Evolutionary conservation across 2,888 invertebrate species (phyloP).

Genomic region (Nycteola revayana): DNA sequence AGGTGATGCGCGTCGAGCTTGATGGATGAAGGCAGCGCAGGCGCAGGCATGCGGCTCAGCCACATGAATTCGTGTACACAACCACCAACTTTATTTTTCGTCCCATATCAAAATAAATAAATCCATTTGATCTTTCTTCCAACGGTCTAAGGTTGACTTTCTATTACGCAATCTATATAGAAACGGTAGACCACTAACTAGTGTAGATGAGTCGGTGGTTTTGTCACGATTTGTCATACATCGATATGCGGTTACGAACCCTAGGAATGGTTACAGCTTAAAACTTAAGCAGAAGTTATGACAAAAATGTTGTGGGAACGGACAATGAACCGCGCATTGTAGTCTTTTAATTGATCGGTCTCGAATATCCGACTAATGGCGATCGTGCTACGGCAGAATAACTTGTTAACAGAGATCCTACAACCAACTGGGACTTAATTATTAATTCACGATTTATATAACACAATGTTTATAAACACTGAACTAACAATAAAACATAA

Average conservation of each 20-base stretch:
- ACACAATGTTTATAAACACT: conserved; percentile 21
- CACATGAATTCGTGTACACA: conserved; percentile 61
- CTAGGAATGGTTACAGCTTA: conserved; percentile 47
- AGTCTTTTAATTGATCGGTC: conserved; percentile 50
- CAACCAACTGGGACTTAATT: conserved; percentile 42
- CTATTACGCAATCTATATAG: conserved; percentile 5
- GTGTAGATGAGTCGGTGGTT: conserved; percentile 72
- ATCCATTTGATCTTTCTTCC: conserved; percentile 23
- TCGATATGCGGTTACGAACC: conserved; percentile 66
- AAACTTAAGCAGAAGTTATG: conserved; percentile 67
- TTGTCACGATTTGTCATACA: conserved; percentile 81
- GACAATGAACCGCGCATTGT: conserved; percentile 51
- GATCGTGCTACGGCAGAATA: conserved; percentile 53
- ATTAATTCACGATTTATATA: conserved; percentile 47
- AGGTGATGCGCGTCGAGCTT: conserved; percentile 75
- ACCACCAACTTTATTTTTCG: conserved; percentile 45
- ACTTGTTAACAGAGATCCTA: conserved; percentile 47
- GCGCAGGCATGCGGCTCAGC: conserved; percentile 64
- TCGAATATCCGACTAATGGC: conserved; percentile 48
- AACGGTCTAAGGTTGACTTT: conserved; percentile 38
- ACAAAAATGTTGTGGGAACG: conserved; percentile 72
- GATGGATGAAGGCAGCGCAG: conserved; percentile 74
- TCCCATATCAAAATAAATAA: conserved; percentile 12
- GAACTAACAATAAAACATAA: conserved; percentile 29
- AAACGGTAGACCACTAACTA: conserved; percentile 31